Evolutionary conservation across 2,113 vertebrate species (phyloP), one percentile per base, ranked within the genome.

Genomic region (Anseranas semipalmata): DNA sequence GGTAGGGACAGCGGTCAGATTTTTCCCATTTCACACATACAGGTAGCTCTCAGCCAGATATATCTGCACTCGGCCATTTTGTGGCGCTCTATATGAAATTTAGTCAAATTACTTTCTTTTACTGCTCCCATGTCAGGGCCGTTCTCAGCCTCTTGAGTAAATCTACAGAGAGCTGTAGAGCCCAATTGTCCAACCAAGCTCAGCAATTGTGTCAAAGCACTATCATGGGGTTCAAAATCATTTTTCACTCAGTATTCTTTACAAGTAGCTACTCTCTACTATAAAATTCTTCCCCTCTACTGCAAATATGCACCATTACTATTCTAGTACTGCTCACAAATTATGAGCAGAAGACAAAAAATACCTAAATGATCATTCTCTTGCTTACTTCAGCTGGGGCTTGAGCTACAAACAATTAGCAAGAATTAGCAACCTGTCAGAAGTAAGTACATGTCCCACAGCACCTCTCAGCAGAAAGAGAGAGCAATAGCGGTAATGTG

Each of bases 1-100:
- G 85, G 88, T 92, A 97, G 95, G 19, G 89, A 96, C 67, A 76
- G 45, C 13, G 62, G 82, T 84, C 81, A 90, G 88, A 93, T 93
- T 55, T 90, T 82, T 95, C 95, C 94, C 90, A 85, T 63, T 84
- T 77, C 87, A 86, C 96, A 70, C 85, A 85, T 93, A 62, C 45
- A 58, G 21, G 85, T 37, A 81, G 62, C 56, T 93, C 89, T 96
- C 89, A 65, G 78, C 46, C 60, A 74, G 86, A 45, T 58, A 62
- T 35, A 72, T 46, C 70, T 92, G 82, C 84, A 79, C 62, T 45
- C 55, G 89, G 87, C 63, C 67, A 15, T 85, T 95, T 62, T 79
- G 77, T 56, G 60, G 43, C 93, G 30, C 35, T 65, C 41, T 77
- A 22, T 65, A 85, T 68, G 89, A 96, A 82, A 86, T 90, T 55